Percentiles rank a stretch among this genome's conserved stretches.
phyloP scores from a whole-genome alignment of 2,888 invertebrate species.

The Exocentrus adspersus region DNA sequence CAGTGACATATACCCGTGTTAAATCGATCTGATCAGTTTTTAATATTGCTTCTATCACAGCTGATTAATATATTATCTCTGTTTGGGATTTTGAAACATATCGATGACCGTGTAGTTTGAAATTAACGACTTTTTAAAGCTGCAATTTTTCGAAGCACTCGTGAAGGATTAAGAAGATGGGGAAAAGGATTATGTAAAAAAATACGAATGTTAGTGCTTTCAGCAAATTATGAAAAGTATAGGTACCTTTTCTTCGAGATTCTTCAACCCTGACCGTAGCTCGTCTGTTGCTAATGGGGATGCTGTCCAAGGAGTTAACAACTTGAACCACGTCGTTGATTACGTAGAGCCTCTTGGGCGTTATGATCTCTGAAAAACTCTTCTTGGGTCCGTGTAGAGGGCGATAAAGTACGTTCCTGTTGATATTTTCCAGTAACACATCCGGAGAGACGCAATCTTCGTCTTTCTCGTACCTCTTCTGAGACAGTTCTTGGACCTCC shows the following conservation, averaged over 20 bases:
- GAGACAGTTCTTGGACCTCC: constrained; percentile 66
- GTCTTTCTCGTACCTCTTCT: constrained; percentile 60
- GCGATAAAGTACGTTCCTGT: constrained; percentile 70
- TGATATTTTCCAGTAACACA: constrained; percentile 74
- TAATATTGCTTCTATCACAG: background rate
- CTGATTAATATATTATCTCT: background rate
- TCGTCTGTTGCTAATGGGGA: constrained; percentile 64
- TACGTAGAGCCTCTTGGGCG: constrained; percentile 73
- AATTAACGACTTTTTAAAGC: background rate
- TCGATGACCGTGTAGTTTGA: background rate
- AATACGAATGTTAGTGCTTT: too few relatives aligned
- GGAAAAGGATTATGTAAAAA: too few relatives aligned
- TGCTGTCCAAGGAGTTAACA: constrained; percentile 64
- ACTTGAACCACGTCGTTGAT: constrained; percentile 81
- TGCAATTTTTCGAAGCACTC: too few relatives aligned
- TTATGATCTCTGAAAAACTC: constrained; percentile 66
- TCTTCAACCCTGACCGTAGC: constrained; percentile 45
- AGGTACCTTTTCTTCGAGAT: constrained; percentile 45
- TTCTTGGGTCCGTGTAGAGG: constrained; percentile 62
- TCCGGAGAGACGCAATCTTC: constrained; percentile 74
- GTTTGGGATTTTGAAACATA: background rate
- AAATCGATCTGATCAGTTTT: background rate
- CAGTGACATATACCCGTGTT: background rate
- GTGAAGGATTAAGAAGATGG: too few relatives aligned
- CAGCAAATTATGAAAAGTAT: too few relatives aligned